Evolutionary conservation across 2,888 invertebrate species (phyloP), one percentile per base, ranked within the genome.

Genomic region (Stictocephala bisonia): DNA sequence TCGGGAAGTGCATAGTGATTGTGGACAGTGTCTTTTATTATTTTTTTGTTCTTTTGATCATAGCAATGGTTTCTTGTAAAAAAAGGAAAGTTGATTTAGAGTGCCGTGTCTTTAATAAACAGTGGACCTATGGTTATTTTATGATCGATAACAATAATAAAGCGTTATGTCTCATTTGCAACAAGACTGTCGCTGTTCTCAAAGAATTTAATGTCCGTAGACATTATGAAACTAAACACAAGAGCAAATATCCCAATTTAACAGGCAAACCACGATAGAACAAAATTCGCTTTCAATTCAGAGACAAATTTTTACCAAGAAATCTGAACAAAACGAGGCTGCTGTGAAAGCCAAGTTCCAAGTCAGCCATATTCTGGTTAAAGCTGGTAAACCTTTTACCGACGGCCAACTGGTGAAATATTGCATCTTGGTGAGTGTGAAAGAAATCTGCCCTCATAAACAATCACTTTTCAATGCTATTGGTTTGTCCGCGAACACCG

Each of bases 401-500:
- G 72, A 72, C 64, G 69, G 69, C 29, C 27, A 72, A 67, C 41
- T 72, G 69, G 68, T 69, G 35, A 69, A 72, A 68, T 50, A 24
- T 48, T 31, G 29, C 41, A 69, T 70, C 11, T 24, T 51, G 26
- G 51, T 68, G 35, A 35, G 31, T 66, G 56, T 69, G 66, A 26
- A 66, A 50, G n/a, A 71, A 22, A 35, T 67, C 41, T 72, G 48
- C 66, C 68, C 71, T 24, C 51, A 72, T 18, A 60, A 58, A 40
- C 26, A 35, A 3, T 35, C 31, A 20, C 26, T 60, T n/a, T n/a
- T n/a, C n/a, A n/a, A n/a, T n/a, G n/a, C n/a, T n/a, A n/a, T n/a
- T n/a, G n/a, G n/a, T n/a, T n/a, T n/a, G n/a, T n/a, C n/a, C n/a
- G n/a, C n/a, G n/a, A n/a, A n/a, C n/a, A n/a, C n/a, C n/a, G n/a